Percentiles rank a stretch among this genome's conserved stretches.
Conservation (phyloP, 2,888 invertebrate species). For the Nemotelus pantherinus region DNA sequence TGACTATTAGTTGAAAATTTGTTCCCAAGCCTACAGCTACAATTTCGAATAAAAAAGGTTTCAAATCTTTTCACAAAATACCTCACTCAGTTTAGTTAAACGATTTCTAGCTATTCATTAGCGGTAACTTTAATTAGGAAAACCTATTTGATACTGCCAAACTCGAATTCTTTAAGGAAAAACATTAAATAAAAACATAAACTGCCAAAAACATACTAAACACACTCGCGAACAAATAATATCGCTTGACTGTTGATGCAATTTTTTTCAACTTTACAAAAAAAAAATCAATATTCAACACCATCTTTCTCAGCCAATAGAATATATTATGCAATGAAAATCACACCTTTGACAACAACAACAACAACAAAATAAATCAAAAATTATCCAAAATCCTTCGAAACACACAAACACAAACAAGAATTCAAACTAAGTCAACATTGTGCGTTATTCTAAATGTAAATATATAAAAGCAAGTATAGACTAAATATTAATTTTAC, state of each 20-base stretch:
- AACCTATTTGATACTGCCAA: conserved; percentile 26
- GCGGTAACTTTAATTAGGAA: too few species aligned
- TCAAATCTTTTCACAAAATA: too few species aligned
- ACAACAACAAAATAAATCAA: conserved; percentile 20
- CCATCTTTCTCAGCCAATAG: too few species aligned
- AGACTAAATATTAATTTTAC: conserved; percentile 45
- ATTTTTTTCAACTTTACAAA: background rate
- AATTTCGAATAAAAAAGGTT: too few species aligned
- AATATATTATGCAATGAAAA: too few species aligned
- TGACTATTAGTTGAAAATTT: too few species aligned
- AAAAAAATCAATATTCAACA: background rate
- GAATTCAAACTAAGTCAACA: conserved; percentile 44
- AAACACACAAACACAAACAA: conserved; percentile 35
- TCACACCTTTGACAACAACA: background rate
- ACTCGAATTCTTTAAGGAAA: background rate
- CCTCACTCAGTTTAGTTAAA: too few species aligned
- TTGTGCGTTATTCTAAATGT: conserved; percentile 53
- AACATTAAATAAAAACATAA: conserved; percentile 10
- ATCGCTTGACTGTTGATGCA: background rate
- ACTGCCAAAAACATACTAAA: conserved; percentile 31
- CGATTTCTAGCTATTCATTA: too few species aligned
- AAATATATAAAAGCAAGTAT: conserved; percentile 50
- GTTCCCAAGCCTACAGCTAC: too few species aligned
- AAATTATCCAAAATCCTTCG: conserved; percentile 1
- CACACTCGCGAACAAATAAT: background rate